Evolutionary conservation across 2,113 vertebrate species (phyloP), one percentile per base, ranked within the genome.

Genomic region (Gnathonemus echidnorhynchus): DNA sequence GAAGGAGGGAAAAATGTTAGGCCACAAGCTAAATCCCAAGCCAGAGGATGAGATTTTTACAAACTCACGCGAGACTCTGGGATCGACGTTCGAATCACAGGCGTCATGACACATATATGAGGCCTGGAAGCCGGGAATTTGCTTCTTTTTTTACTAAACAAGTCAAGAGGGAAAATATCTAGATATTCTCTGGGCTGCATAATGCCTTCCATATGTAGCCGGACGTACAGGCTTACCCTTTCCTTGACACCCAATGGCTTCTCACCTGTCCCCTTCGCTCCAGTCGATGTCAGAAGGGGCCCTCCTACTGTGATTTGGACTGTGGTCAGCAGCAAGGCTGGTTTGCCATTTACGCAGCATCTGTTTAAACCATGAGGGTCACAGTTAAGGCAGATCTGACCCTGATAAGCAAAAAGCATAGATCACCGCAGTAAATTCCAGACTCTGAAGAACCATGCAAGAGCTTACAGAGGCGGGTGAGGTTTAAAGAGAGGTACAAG

Each of bases 321-420:
- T 45, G 83, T n/a, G 83, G 83, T 85, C 83, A 48, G 83, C 42
- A n/a, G 42, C 19, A 10, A 85, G 83, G 83, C 77, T 45, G 39
- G 19, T 83, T 39, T 83, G 77, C 77, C 77, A 45, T 45, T 83
- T 45, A 83, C 5, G 17, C 77, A 83, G 77, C 83, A 48, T 85
- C 39, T 85, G 83, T 85, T 85, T 85, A 85, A 85, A 85, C 42
- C 45, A 85, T 85, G 83, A 85, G 83, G 83, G 45, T 42, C 45
- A 48, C 45, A 42, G 83, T 42, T 39, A 85, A 85, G 83, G 83
- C 39, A 85, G 39, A n/a, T 42, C 21, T 48, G 83, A 85, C 17
- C 42, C 83, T n/a, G 31, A 80, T 80, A 80, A 80, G 74, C 31
- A 80, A 42, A 42, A 80, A 80, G 17, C 74, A 80, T 80, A 42